These are phyloP conservation scores for Heterohyrax brucei DNA, from an alignment of 2,797 vertebrate genomes.

Conservation along the genomic window DNA sequence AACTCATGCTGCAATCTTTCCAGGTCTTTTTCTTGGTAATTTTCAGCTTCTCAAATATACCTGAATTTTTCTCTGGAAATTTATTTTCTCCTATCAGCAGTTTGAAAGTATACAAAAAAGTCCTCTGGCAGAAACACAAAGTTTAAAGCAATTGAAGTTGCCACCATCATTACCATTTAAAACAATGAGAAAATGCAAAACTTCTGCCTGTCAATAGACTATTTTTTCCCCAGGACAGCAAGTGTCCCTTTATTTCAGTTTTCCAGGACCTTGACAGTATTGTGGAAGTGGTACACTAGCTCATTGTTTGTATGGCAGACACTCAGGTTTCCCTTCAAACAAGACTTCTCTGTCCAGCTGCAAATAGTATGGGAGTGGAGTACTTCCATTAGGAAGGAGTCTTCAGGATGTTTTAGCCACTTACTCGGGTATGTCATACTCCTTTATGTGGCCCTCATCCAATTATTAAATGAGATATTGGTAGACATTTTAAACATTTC, in stretches of 20 bases:
- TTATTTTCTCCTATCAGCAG: not conserved
- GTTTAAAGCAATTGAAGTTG: not conserved
- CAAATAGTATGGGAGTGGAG: not conserved
- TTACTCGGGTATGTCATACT: not conserved
- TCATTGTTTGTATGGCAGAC: not conserved
- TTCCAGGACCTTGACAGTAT: not conserved
- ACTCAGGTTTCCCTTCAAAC: not conserved
- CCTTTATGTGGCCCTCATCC: not conserved
- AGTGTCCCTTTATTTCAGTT: not conserved
- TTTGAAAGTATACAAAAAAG: not conserved
- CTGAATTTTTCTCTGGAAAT: not conserved
- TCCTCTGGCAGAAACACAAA: not conserved
- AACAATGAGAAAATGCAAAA: not conserved
- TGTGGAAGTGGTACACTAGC: too few species aligned
- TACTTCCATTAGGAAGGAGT: not conserved
- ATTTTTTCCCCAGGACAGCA: not conserved
- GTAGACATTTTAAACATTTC: not conserved
- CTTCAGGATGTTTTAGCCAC: not conserved
- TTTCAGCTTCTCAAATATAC: constrained; percentile 14
- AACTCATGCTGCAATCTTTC: constrained; percentile 32
- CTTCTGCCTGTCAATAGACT: not conserved
- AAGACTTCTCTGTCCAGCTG: not conserved
- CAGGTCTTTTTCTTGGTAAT: constrained; percentile 1
- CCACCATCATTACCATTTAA: not conserved
- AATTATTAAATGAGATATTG: not conserved